Conservation (phyloP, 2,113 vertebrate species). For the Melierax canorus region DNA sequence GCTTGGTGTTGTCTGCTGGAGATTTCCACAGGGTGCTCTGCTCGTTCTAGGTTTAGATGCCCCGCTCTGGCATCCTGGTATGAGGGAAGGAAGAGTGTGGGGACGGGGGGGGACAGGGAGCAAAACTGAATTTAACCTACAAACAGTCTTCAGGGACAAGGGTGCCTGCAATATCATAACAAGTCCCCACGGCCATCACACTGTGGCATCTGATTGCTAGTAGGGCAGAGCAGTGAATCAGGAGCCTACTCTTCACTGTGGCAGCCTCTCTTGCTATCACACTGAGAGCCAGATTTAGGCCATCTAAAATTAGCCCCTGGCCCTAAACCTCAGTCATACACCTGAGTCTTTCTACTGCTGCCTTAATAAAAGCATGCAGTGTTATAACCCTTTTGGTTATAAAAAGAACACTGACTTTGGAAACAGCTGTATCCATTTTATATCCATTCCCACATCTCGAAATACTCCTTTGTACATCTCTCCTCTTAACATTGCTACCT, state of each 20-base stretch:
- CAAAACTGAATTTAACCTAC: neutral
- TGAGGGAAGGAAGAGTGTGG: neutral
- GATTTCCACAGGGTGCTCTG: neutral
- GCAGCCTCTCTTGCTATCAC: neutral
- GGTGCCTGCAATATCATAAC: neutral
- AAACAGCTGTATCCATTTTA: neutral
- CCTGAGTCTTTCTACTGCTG: neutral
- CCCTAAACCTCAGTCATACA: neutral
- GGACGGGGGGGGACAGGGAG: neutral
- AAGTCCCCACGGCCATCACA: neutral
- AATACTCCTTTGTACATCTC: neutral
- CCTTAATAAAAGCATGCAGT: neutral
- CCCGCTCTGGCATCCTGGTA: neutral
- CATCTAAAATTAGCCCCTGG: constrained; percentile 7
- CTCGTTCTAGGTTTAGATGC: neutral
- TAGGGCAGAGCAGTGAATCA: rapidly evolving
- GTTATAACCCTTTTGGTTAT: neutral
- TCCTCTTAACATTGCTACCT: neutral
- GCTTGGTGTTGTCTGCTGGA: neutral
- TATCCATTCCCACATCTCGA: neutral
- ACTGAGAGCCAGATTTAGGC: neutral
- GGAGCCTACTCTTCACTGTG: neutral
- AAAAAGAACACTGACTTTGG: neutral
- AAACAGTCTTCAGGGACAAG: neutral
- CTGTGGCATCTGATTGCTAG: neutral